Evolutionary conservation across 2,888 invertebrate species (phyloP).

Genomic region (Neria commutata): DNA sequence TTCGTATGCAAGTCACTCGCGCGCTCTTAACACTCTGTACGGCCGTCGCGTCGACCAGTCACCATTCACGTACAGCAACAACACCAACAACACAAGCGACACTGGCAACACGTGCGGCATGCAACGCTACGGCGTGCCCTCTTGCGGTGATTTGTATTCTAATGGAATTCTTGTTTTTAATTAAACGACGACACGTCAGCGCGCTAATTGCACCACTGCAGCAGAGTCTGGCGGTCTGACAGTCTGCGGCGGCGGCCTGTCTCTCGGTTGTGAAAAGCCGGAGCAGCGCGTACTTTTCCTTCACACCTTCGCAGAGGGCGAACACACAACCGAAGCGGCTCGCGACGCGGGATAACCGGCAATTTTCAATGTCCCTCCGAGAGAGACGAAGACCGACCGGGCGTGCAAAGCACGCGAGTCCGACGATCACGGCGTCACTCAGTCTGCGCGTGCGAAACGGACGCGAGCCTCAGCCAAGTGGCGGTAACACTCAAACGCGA

Average conservation of each 20-base stretch:
- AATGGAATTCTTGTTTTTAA: conserved; percentile 31
- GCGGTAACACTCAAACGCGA: conserved; percentile 5
- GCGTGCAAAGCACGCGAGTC: not conserved
- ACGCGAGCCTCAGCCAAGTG: not conserved
- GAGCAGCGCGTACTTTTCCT: conserved; percentile 3
- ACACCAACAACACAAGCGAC: conserved; percentile 28
- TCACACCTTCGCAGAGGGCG: not conserved
- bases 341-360: not conserved
- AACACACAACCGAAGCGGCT: conserved; percentile 1
- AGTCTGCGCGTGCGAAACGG: conserved; percentile 13
- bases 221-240: not conserved
- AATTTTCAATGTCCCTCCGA: conserved; percentile 2
- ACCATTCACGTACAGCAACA: not conserved
- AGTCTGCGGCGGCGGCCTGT: not conserved
- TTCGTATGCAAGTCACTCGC: conserved; percentile 24
- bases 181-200: conserved; percentile 30
- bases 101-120: conserved; percentile 44
- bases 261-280: not conserved
- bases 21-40: conserved; percentile 23
- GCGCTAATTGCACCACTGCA: conserved; percentile 18
- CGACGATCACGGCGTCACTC: conserved; percentile 19
- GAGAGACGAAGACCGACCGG: not conserved
- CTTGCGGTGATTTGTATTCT: conserved; percentile 29
- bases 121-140: conserved; percentile 48
- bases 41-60: not conserved